These are phyloP conservation scores for Melanostoma mellinum DNA, from an alignment of 2,888 invertebrate genomes.

Conservation along the genomic window DNA sequence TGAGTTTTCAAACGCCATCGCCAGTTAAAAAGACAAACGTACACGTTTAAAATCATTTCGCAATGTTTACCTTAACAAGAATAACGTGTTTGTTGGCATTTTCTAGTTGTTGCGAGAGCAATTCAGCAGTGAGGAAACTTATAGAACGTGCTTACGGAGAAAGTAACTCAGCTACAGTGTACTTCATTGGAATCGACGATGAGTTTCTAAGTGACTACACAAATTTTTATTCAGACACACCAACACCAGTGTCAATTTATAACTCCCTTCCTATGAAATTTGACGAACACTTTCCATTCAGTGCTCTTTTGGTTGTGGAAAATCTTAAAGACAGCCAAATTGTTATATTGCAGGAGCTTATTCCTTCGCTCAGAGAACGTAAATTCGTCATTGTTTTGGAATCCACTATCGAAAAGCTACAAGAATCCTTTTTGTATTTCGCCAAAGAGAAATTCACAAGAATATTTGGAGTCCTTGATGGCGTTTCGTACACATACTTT, in stretches of 20 bases:
- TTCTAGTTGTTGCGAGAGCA: neutral
- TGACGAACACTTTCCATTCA: too few relatives aligned
- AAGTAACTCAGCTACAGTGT: neutral
- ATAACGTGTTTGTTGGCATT: neutral
- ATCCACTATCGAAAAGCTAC: neutral
- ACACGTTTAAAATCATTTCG: too few relatives aligned
- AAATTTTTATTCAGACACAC: neutral
- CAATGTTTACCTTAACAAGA: too few relatives aligned
- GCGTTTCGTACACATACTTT: neutral
- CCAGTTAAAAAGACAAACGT: too few relatives aligned
- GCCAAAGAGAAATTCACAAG: slow-evolving; percentile 17
- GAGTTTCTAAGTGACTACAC: neutral
- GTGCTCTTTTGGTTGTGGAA: too few relatives aligned
- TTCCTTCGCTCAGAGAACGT: slow-evolving; percentile 3
- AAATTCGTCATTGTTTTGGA: slow-evolving; percentile 23
- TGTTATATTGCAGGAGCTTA: neutral
- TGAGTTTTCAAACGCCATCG: too few relatives aligned
- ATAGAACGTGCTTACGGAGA: slow-evolving; percentile 6
- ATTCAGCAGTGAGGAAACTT: neutral
- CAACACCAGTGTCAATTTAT: neutral
- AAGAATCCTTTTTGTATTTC: slow-evolving; percentile 2
- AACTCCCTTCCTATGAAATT: neutral
- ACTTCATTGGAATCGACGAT: neutral
- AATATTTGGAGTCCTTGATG: slow-evolving; percentile 20
- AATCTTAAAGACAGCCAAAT: neutral